These are phyloP conservation scores for Lasioglossum albipes DNA, from an alignment of 1,140 invertebrate species.

Conservation along the genomic window DNA sequence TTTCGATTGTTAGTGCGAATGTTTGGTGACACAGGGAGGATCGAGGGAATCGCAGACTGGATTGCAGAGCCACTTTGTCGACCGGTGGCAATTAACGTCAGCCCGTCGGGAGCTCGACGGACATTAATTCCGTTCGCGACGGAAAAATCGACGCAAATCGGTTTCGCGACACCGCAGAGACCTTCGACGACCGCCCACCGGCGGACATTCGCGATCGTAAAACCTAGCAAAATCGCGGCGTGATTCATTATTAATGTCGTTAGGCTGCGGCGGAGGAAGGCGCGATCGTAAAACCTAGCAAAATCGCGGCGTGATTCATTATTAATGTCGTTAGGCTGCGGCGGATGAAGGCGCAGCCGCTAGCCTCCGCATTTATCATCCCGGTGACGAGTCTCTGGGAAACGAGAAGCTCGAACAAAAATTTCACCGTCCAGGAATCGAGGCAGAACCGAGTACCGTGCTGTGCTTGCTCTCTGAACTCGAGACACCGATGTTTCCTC, in stretches of 20 bases:
- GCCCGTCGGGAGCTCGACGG: conserved; percentile 29
- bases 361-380: conserved; percentile 16
- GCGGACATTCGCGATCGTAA: conserved; percentile 32
- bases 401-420: background rate
- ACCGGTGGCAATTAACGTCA: conserved; percentile 28
- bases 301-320: conserved; percentile 51
- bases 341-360: conserved; percentile 27
- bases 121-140: conserved; percentile 43
- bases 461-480: background rate
- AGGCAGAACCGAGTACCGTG: background rate
- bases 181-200: conserved; percentile 41
- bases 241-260: conserved; percentile 55
- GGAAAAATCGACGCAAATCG: conserved; percentile 36
- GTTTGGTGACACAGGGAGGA: too few species aligned
- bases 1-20: too few species aligned
- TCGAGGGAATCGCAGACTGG: too few species aligned
- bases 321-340: conserved; percentile 31
- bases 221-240: conserved; percentile 39
- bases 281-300: conserved; percentile 47
- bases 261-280: conserved; percentile 12
- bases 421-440: background rate
- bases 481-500: too few species aligned
- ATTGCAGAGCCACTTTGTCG: conserved; percentile 12
- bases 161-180: conserved; percentile 33
- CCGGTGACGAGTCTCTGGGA: conserved; percentile 28